A percentile compares a stretch with the other conserved stretches of the same genome.
These are phyloP conservation scores for Sebastes fasciatus DNA, from an alignment of 2,113 vertebrate species.

Conservation along the genomic window DNA sequence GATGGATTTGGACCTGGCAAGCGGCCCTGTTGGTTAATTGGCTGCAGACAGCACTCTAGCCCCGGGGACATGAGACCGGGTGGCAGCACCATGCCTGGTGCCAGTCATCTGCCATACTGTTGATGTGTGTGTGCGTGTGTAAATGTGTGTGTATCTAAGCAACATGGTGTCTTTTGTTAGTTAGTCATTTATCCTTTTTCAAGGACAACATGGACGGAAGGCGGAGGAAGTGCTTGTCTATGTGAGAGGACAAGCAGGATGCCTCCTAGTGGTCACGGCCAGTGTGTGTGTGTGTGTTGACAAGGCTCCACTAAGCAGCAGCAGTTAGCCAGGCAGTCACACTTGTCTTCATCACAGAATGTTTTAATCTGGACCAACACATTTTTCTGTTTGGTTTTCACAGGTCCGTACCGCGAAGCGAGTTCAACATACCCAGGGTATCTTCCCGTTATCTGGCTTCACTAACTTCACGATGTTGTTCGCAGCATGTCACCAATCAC, in stretches of 20 bases:
- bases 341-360: not conserved
- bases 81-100: conserved; percentile 32
- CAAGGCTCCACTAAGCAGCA: conserved; percentile 34
- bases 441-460: no score
- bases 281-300: conserved; percentile 32
- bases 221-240: conserved; percentile 7
- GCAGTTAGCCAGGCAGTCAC: not conserved
- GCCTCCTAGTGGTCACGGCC: conserved; percentile 29
- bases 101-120: conserved; percentile 51
- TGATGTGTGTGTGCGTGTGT: conserved; percentile 15
- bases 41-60: conserved; percentile 51
- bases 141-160: not conserved
- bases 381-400: no score
- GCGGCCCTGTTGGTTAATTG: conserved; percentile 63
- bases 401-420: no score
- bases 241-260: conserved; percentile 11
- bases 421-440: no score
- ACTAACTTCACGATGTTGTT: no score
- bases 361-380: not conserved
- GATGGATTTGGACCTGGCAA: conserved; percentile 58
- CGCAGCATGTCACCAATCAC: no score
- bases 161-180: conserved; percentile 21
- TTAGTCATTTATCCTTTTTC: conserved; percentile 26
- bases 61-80: conserved; percentile 41
- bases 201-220: conserved; percentile 52